Percentiles rank a stretch among this genome's conserved stretches.
Conservation (phyloP, 92 coral and sea anemone genomes). For the Metridium senile region DNA sequence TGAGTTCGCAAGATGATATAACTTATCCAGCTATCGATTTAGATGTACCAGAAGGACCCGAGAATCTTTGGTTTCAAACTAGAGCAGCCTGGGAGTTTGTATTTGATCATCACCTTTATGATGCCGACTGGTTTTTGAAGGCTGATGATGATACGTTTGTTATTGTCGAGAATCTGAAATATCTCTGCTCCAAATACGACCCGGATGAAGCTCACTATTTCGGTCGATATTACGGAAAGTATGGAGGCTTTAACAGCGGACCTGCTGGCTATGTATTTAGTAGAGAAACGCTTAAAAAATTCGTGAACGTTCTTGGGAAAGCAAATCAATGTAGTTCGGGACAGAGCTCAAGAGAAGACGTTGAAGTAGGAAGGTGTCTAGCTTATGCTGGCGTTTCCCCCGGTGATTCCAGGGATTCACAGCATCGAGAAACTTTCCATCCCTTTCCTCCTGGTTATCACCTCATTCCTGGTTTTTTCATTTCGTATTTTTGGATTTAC, state of each 20-base stretch:
- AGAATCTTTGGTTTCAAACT: constrained; percentile 84
- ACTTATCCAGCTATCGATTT: constrained; percentile 82
- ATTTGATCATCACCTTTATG: constrained; percentile 68
- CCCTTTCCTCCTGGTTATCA: constrained; percentile 95
- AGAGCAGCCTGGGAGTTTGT: constrained; percentile 94
- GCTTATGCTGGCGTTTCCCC: constrained; percentile 69
- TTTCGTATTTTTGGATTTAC: constrained; percentile 80
- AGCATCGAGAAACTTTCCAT: constrained; percentile 85
- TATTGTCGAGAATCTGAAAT: constrained; percentile 83
- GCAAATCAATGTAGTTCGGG: constrained; percentile 53
- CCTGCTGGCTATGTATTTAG: constrained; percentile 98
- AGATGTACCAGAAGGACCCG: constrained; percentile 82
- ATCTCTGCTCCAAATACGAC: constrained; percentile 61
- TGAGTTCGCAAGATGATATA: constrained; percentile 84
- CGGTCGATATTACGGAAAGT: constrained; percentile 77
- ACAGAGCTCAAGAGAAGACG: constrained; percentile 83
- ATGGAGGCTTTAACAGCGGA: constrained; percentile 88
- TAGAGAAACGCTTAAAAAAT: constrained; percentile 75
- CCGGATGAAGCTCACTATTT: constrained; percentile 81
- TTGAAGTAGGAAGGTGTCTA: constrained; percentile 85
- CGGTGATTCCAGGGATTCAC: constrained; percentile 69
- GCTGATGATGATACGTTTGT: constrained; percentile 93
- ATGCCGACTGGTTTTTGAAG: constrained; percentile 96
- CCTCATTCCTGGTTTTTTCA: constrained; percentile 76
- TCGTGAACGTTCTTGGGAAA: constrained; percentile 63